Evolutionary conservation across 2,113 vertebrate species (phyloP), one percentile per base, ranked within the genome.

Genomic region (Pampusana beccarii): DNA sequence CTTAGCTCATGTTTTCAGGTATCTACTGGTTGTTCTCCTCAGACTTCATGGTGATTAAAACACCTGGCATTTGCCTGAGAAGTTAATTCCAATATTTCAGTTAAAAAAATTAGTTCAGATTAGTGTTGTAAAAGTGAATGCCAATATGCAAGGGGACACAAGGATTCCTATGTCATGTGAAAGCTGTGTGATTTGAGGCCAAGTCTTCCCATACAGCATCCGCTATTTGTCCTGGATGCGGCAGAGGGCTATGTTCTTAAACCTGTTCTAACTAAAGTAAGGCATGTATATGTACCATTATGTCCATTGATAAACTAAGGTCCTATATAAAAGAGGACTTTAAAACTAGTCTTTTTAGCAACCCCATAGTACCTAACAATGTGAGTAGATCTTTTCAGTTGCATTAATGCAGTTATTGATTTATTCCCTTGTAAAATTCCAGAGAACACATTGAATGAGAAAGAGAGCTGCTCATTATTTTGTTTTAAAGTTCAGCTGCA

Each of bases 171-270:
- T 65, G 33, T 29, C 34, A 29, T 4, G 16, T 11, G 5, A 48
- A 72, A 69, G 13, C 26, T 69, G 7, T 16, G 21, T 53, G 46
- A 64, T 33, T 67, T 1, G 0, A 85, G 3, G 9, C 25, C 1
- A 1, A 46, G 15, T 64, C 24, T 67, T 88, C 20, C 29, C 3
- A 6, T 20, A 66, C 6, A 80, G 6, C 2, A 3, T 58, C 31
- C 38, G 46, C 42, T 54, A 7, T 26, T 73, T 79, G 56, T 48
- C 42, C 38, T 50, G n/a, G 34, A 25, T 16, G 3, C 42, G 58
- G 36, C 42, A 31, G 21, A 79, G 42, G 33, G 16, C 31, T 42
- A 4, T 0, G 0, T 58, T 75, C 44, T 61, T 58, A 67, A 80
- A 65, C 42, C 26, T 75, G 0, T 50, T 75, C n/a, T 56, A 44